Evolutionary conservation across 2,888 invertebrate genomes (phyloP).

Genomic region (Lampropteryx suffumata): DNA sequence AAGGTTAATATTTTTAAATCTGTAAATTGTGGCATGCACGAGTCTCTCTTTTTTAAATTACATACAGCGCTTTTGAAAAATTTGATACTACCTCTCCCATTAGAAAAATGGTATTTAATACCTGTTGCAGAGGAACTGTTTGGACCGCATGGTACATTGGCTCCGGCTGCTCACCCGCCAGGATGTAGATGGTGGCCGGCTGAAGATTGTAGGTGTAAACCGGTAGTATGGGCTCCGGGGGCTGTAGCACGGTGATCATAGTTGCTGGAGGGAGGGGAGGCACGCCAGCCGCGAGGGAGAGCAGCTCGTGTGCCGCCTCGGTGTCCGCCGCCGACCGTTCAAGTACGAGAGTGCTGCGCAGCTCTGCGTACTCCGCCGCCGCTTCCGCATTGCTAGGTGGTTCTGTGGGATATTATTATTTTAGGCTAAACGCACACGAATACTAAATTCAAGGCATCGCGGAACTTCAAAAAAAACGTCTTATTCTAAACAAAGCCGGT

Average conservation of each 20-base stretch:
- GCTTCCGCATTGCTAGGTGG: background rate
- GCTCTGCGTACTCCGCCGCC: slow-evolving; percentile 17
- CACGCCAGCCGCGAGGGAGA: slow-evolving; percentile 89
- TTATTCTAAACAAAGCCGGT: too few species aligned
- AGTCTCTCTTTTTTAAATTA: too few species aligned
- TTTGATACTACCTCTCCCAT: too few species aligned
- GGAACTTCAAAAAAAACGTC: too few species aligned
- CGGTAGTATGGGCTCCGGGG: slow-evolving; percentile 71
- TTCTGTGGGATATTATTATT: slow-evolving; percentile 2
- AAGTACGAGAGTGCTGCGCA: slow-evolving; percentile 43
- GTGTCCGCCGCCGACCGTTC: slow-evolving; percentile 91
- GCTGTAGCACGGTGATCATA: slow-evolving; percentile 63
- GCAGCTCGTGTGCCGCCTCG: slow-evolving; percentile 92
- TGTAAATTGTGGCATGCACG: too few species aligned
- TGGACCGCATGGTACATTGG: slow-evolving; percentile 58
- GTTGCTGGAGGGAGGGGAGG: slow-evolving; percentile 89
- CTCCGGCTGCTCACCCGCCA: slow-evolving; percentile 59
- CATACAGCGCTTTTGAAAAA: too few species aligned
- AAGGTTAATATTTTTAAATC: too few species aligned
- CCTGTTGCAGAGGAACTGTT: slow-evolving; percentile 47
- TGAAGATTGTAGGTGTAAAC: slow-evolving; percentile 86
- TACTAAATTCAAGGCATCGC: too few species aligned
- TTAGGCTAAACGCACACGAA: too few species aligned
- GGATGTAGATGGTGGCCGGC: slow-evolving; percentile 69
- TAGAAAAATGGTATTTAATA: too few species aligned